Evolutionary conservation across 2,888 invertebrate genomes (phyloP).

Genomic region (Cartodere bifasciata): DNA sequence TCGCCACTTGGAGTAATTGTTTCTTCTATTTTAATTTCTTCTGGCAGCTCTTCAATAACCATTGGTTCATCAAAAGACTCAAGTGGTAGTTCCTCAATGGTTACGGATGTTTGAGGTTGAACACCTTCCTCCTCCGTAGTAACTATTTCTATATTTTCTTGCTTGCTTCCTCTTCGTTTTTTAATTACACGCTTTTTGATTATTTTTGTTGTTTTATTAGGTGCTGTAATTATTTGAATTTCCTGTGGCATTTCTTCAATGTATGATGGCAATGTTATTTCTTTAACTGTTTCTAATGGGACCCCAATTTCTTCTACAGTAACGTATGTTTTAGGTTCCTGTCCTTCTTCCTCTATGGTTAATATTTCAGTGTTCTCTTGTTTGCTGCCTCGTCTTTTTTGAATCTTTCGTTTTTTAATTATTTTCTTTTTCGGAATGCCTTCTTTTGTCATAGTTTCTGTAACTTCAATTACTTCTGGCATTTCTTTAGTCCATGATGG

Average conservation of each 20-base stretch:
- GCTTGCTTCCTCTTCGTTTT: slow-evolving; percentile 27
- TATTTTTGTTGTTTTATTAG: slow-evolving; percentile 19
- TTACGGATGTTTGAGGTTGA: slow-evolving; percentile 21
- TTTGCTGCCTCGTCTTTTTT: slow-evolving; percentile 28
- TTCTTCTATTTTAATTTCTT: slow-evolving; percentile 18
- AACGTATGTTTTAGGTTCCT: slow-evolving; percentile 20
- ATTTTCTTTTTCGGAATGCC: slow-evolving; percentile 23
- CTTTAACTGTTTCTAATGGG: slow-evolving; percentile 7
- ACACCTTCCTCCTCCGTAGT: slow-evolving; percentile 24
- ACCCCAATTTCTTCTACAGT: no score
- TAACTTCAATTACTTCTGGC: slow-evolving; percentile 22
- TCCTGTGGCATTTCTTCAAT: slow-evolving; percentile 26
- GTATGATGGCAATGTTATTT: slow-evolving; percentile 12
- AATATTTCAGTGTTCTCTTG: slow-evolving; percentile 31
- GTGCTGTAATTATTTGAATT: slow-evolving; percentile 17
- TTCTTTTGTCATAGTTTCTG: slow-evolving; percentile 13
- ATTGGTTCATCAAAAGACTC: no score
- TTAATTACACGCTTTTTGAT: slow-evolving; percentile 29
- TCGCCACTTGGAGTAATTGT: slow-evolving; percentile 17
- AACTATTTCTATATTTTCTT: slow-evolving; percentile 25
- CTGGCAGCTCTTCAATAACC: slow-evolving; percentile 13
- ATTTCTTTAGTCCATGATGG: no score
- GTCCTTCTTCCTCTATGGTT: slow-evolving; percentile 18
- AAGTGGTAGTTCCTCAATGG: slow-evolving; percentile 19
- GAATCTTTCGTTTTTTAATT: slow-evolving; percentile 30